Evolutionary conservation across 2,888 invertebrate genomes (phyloP).

Genomic region (Metacarcinus magister): DNA sequence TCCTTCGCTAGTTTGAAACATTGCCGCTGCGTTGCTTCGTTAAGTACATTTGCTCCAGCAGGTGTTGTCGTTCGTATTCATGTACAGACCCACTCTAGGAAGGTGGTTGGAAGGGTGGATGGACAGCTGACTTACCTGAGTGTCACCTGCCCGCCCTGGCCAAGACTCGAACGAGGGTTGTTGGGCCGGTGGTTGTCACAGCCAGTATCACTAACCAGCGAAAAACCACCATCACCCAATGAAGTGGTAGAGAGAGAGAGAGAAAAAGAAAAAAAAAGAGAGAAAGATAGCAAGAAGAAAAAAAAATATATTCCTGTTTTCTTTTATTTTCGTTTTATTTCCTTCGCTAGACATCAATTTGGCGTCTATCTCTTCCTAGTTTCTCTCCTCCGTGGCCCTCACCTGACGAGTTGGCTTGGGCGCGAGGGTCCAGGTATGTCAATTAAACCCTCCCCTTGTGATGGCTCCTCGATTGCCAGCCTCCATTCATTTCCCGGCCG

Average conservation of each 20-base stretch:
- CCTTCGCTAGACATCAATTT: background rate
- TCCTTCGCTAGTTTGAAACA: background rate
- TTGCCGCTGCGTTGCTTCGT: background rate
- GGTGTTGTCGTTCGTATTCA: background rate
- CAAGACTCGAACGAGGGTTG: constrained; percentile 26
- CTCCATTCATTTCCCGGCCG: constrained; percentile 73
- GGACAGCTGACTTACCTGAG: background rate
- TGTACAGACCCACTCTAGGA: background rate
- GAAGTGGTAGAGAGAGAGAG: background rate
- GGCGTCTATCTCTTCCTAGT: background rate
- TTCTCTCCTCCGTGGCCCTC: background rate
- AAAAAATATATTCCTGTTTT: constrained; percentile 20
- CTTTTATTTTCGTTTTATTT: constrained; percentile 35
- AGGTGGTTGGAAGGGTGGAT: background rate
- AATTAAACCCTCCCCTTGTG: constrained; percentile 68
- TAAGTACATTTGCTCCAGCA: background rate
- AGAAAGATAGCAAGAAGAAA: background rate
- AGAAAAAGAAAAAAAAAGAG: background rate
- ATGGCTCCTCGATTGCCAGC: constrained; percentile 68
- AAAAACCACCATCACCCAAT: background rate
- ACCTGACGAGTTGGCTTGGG: background rate
- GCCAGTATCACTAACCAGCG: constrained; percentile 38
- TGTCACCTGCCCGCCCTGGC: constrained; percentile 31
- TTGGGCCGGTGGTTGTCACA: background rate
- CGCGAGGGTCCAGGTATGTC: constrained; percentile 71